phyloP scores from a whole-genome alignment of 2,113 vertebrate genomes.

The Argyrosomus japonicus region DNA sequence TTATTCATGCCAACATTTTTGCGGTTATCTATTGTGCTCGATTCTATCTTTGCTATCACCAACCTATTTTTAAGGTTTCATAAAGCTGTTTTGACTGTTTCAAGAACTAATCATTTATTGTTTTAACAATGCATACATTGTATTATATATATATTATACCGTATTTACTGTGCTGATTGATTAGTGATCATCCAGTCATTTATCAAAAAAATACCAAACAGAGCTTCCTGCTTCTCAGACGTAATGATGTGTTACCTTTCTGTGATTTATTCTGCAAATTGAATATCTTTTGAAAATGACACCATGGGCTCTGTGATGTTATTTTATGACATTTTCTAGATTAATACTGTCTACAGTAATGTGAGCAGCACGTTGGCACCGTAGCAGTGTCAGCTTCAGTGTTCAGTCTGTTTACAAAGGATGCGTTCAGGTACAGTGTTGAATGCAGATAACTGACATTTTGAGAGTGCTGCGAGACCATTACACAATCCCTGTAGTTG shows the following conservation, averaged over 20 bases:
- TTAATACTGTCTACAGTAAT: neutral
- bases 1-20: neutral
- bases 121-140: too few species aligned
- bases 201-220: neutral
- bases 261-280: neutral
- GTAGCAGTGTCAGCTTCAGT: neutral
- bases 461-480: too few species aligned
- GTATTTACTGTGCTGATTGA: neutral
- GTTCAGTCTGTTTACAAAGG: neutral
- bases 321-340: too few species aligned
- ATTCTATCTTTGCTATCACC: neutral
- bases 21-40: neutral
- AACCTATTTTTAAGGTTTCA: neutral
- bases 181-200: neutral
- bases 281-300: neutral
- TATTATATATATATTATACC: too few species aligned
- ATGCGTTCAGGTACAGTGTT: neutral
- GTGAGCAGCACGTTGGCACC: neutral
- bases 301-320: too few species aligned
- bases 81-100: neutral
- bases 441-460: too few species aligned
- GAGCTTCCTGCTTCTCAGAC: neutral
- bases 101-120: neutral
- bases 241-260: neutral
- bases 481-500: too few species aligned